These are phyloP conservation scores for Heliconius sara DNA, from an alignment of 2,888 invertebrate species.

Conservation along the genomic window DNA sequence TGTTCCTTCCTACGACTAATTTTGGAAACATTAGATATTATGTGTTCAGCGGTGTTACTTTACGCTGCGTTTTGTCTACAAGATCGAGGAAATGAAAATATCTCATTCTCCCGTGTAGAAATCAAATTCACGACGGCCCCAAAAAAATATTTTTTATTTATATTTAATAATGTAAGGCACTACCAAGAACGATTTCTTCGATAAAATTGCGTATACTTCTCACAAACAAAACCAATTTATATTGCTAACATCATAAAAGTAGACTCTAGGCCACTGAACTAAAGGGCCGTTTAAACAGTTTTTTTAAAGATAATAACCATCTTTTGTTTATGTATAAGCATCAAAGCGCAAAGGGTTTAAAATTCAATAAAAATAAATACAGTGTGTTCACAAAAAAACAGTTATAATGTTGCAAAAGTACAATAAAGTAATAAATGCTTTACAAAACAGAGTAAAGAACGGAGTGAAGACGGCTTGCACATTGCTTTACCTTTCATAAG, in stretches of 20 bases:
- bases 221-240: background rate
- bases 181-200: background rate
- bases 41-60: too few relatives aligned
- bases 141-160: too few relatives aligned
- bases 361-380: constrained; percentile 3
- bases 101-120: too few relatives aligned
- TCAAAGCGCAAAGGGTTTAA: constrained; percentile 18
- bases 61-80: too few relatives aligned
- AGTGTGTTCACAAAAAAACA: background rate
- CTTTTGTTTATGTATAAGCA: background rate
- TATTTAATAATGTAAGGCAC: background rate
- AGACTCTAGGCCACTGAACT: background rate
- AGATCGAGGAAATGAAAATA: too few relatives aligned
- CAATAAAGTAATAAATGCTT: constrained; percentile 12
- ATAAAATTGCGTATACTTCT: background rate
- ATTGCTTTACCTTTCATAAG: background rate
- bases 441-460: background rate
- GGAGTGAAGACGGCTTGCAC: constrained; percentile 11
- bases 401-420: constrained; percentile 2
- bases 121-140: too few relatives aligned
- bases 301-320: background rate
- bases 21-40: too few relatives aligned
- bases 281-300: background rate
- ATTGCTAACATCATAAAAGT: background rate
- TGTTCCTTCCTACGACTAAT: too few relatives aligned